Evolutionary conservation across 2,888 invertebrate species (phyloP).

Genomic region (Eucriotettix oculatus): DNA sequence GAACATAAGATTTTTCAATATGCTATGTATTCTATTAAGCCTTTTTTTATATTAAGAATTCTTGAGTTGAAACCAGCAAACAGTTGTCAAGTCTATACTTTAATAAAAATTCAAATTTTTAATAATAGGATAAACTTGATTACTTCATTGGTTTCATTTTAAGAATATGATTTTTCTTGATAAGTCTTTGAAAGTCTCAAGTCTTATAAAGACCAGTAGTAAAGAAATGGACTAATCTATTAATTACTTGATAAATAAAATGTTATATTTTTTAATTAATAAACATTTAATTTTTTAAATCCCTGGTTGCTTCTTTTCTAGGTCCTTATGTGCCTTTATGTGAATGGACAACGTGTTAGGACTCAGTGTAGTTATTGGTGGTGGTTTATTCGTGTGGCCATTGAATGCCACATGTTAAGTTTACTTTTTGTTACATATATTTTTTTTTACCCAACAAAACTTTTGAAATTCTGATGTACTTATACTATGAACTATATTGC

Average conservation of each 20-base stretch:
- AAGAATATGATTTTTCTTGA: background rate
- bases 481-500: slow-evolving; percentile 1
- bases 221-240: background rate
- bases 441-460: background rate
- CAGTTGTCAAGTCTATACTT: no score
- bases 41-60: no score
- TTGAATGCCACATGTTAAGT: slow-evolving; percentile 2
- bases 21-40: no score
- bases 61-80: no score
- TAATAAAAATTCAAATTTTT: no score
- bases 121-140: no score
- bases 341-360: slow-evolving; percentile 3
- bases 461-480: slow-evolving; percentile 2
- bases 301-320: background rate
- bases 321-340: slow-evolving; percentile 3
- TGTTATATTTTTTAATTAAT: background rate
- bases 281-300: background rate
- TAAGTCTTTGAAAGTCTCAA: background rate
- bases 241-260: background rate
- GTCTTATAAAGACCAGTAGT: no score
- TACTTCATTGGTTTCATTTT: no score
- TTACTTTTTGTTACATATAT: background rate
- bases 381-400: slow-evolving; percentile 6
- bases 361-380: slow-evolving; percentile 7
- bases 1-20: no score